phyloP scores from a whole-genome alignment of 2,113 vertebrate species.

The Dromaius novaehollandiae region DNA sequence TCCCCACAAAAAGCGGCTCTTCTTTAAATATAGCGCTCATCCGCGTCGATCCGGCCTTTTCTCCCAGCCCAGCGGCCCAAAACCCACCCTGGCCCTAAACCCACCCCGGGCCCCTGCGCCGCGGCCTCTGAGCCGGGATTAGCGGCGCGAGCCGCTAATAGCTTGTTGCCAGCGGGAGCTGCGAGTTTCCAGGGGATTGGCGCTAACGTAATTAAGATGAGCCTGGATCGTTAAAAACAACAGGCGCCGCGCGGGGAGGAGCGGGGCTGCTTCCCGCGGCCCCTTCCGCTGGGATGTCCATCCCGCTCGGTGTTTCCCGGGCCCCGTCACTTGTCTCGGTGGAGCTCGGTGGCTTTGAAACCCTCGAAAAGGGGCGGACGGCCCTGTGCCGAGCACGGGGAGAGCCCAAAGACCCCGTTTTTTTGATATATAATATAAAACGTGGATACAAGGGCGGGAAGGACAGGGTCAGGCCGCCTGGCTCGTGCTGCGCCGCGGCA shows the following conservation, averaged over 20 bases:
- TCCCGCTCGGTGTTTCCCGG: slow-evolving; percentile 51
- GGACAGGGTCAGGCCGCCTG: no score
- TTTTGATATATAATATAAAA: no score
- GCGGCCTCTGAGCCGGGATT: not conserved
- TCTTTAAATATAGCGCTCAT: not conserved
- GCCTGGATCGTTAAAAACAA: slow-evolving; percentile 58
- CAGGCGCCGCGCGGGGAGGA: not conserved
- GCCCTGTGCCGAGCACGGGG: no score
- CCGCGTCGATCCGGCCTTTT: not conserved
- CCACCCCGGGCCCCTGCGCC: not conserved
- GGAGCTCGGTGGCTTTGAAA: no score
- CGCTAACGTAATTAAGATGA: slow-evolving; percentile 12
- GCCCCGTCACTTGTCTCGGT: not conserved
- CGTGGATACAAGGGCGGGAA: no score
- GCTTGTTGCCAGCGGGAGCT: not conserved
- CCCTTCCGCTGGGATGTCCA: slow-evolving; percentile 66
- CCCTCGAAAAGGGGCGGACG: no score
- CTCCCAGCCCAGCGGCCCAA: not conserved
- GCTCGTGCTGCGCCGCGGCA: no score
- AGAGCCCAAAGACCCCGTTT: no score
- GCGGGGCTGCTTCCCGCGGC: slow-evolving; percentile 28
- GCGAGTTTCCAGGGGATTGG: not conserved
- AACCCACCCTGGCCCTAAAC: not conserved
- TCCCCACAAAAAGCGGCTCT: not conserved
- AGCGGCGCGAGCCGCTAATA: not conserved